Conservation (phyloP, 2,797 vertebrate genomes). For the Chaetophractus vellerosus region DNA sequence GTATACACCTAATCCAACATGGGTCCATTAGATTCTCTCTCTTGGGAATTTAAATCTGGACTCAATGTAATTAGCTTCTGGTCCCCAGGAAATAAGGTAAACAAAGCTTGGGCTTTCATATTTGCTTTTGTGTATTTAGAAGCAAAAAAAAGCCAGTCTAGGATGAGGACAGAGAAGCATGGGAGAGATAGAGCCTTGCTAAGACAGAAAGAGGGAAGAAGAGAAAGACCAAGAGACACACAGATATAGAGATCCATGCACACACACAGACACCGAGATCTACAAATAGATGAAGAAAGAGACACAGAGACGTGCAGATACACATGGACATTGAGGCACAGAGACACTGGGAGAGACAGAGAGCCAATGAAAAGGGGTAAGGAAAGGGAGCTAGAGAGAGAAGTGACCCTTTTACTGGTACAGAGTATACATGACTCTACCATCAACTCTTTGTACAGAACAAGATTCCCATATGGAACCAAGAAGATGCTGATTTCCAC, state of each 20-base stretch:
- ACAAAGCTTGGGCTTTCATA: conserved; percentile 50
- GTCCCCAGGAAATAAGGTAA: conserved; percentile 64
- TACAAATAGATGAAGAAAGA: not conserved
- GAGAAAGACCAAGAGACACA: not conserved
- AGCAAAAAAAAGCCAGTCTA: not conserved
- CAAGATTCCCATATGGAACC: not conserved
- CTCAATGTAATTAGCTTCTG: conserved; percentile 62
- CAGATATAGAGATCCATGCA: not conserved
- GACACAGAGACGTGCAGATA: not conserved
- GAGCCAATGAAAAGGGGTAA: not conserved
- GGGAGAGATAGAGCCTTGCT: not conserved
- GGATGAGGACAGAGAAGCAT: not conserved
- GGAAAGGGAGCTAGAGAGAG: not conserved
- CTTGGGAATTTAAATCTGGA: conserved; percentile 19
- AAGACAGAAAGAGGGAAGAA: not conserved
- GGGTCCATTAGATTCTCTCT: conserved; percentile 55
- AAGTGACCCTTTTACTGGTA: not conserved
- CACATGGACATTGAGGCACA: not conserved
- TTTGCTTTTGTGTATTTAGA: conserved; percentile 70
- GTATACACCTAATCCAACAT: not conserved
- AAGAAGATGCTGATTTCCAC: not conserved
- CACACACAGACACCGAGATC: accelerated
- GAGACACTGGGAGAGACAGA: not conserved
- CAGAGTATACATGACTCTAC: not conserved
- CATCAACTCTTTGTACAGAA: not conserved